Evolutionary conservation across 2,888 invertebrate species (phyloP), one percentile per base, ranked within the genome.

Genomic region (Callinectes sapidus): DNA sequence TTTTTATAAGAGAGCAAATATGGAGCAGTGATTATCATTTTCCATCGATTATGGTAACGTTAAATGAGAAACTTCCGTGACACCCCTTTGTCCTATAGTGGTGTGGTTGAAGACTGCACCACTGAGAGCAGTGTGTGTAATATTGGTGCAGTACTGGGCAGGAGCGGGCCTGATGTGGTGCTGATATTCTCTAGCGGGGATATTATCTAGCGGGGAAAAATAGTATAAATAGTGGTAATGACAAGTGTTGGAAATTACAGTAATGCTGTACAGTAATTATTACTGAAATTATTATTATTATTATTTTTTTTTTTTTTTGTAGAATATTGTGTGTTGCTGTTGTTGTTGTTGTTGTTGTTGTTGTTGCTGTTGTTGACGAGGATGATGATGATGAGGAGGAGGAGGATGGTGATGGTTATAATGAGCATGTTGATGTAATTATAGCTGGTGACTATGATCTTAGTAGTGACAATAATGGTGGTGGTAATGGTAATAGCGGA

Each of bases 361-460:
- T 14, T 81, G 77, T 1, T 81, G 77, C 14, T 8, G 2, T 81
- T 8, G 32, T 14, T 81, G 77, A 8, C 14, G 32, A 81, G 32
- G 77, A 81, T 32, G 77, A 81, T 81, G 23, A 81, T 71, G 71
- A 71, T 71, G 71, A 71, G n/a, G n/a, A n/a, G n/a, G n/a, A n/a
- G n/a, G n/a, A n/a, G n/a, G n/a, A n/a, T n/a, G n/a, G n/a, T 71
- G 71, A 23, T 71, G 23, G n/a, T 28, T 8, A 71, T 71, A 28
- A 23, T n/a, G 55, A 55, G 13, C 10, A 18, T 55, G 55, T 14
- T 55, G 16, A n/a, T 71, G n/a, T 71, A 23, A n/a, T n/a, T 71
- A 71, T 71, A n/a, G 6, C 2, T 81, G 28, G 16, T 81, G 77
- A 13, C 10, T 32, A 8, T 81, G 77, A 8, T 32, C 10, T 1